phyloP scores from a whole-genome alignment of 2,113 vertebrate species.

The Syngnathus typhle region DNA sequence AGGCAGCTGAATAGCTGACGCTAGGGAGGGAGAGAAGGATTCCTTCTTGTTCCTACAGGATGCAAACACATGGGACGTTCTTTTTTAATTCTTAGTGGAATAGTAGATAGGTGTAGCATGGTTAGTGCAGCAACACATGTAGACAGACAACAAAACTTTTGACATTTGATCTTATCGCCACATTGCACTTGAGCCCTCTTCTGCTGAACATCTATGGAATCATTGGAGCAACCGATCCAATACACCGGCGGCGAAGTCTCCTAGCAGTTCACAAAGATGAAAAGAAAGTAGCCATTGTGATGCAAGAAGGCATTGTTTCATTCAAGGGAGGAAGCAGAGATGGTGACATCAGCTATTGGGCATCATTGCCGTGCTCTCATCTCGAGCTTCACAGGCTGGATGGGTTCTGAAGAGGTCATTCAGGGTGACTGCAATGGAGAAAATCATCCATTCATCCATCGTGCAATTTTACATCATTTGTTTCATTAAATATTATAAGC shows the following conservation, averaged over 20 bases:
- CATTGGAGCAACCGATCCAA: background rate
- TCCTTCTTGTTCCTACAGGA: slow-evolving; percentile 2
- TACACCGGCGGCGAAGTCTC: background rate
- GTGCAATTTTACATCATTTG: too few relatives aligned
- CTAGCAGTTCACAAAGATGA: background rate
- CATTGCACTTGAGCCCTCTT: background rate
- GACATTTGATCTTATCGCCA: too few relatives aligned
- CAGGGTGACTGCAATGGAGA: background rate
- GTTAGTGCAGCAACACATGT: too few relatives aligned
- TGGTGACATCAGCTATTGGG: slow-evolving; percentile 39
- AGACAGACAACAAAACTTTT: too few relatives aligned
- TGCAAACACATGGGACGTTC: background rate
- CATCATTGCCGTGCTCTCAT: slow-evolving; percentile 39
- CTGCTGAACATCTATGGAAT: slow-evolving; percentile 15
- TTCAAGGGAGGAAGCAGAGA: slow-evolving; percentile 7
- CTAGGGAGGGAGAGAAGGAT: slow-evolving; percentile 35
- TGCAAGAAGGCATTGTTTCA: slow-evolving; percentile 11
- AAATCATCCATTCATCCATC: background rate
- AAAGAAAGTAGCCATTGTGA: background rate
- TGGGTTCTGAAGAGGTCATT: slow-evolving; percentile 23
- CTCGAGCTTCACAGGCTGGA: slow-evolving; percentile 5
- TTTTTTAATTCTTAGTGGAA: too few relatives aligned
- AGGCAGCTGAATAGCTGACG: slow-evolving; percentile 46
- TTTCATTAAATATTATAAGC: too few relatives aligned
- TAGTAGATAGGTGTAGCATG: too few relatives aligned